A percentile compares a stretch with the other conserved stretches of the same genome.
These are phyloP conservation scores for Tricholaema leucomelas DNA, from an alignment of 2,113 vertebrate species.

Conservation along the genomic window DNA sequence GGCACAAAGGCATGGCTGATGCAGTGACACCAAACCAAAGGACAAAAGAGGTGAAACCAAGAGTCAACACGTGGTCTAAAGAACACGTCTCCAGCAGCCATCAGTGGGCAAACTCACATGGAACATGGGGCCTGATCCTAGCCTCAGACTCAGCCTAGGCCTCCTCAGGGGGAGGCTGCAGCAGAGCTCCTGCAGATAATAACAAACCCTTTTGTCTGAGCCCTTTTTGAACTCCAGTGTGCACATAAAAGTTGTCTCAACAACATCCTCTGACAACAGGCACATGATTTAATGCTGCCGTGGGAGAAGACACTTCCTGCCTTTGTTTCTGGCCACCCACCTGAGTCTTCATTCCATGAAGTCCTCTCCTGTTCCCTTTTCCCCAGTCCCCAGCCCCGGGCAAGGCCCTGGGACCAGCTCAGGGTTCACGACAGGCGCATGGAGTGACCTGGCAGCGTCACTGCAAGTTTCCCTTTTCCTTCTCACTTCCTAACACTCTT, in stretches of 20 bases:
- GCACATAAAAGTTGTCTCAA: not conserved
- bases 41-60: not conserved
- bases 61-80: not conserved
- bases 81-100: not conserved
- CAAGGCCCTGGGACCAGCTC: not conserved
- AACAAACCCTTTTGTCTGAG: not conserved
- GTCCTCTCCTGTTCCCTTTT: not conserved
- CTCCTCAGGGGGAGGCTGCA: not conserved
- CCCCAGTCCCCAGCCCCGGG: not conserved
- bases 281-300: not conserved
- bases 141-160: not conserved
- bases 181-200: not conserved
- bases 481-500: not conserved
- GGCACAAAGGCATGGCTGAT: not conserved
- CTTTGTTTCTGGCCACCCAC: not conserved
- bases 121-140: not conserved
- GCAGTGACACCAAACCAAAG: not conserved
- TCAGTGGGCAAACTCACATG: fast-evolving
- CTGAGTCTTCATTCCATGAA: fast-evolving
- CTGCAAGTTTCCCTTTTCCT: too few relatives aligned
- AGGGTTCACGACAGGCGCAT: fast-evolving
- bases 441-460: not conserved
- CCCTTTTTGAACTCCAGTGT: not conserved
- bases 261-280: not conserved
- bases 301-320: not conserved